A percentile compares a stretch with the other conserved stretches of the same genome.
phyloP scores from a whole-genome alignment of 2,113 vertebrate genomes.

The Notarius lentiginosus region DNA sequence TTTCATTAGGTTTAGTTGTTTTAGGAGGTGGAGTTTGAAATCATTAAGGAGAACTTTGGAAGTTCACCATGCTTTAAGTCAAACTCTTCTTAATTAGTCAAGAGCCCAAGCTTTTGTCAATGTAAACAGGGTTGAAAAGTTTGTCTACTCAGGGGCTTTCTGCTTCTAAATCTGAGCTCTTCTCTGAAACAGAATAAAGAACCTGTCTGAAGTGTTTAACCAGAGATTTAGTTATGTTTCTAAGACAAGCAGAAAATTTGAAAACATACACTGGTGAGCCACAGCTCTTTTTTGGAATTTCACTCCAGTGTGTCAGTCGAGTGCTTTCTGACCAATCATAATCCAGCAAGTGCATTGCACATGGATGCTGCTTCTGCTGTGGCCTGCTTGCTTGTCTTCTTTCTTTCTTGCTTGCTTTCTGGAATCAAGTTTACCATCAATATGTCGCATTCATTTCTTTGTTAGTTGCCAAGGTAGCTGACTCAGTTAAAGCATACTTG shows the following conservation, averaged over 20 bases:
- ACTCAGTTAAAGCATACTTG: not conserved
- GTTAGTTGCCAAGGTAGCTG: not conserved
- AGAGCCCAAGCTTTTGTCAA: conserved; percentile 20
- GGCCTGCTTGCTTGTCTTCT: not conserved
- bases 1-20: not conserved
- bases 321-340: not conserved
- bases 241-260: not conserved
- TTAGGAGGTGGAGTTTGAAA: not conserved
- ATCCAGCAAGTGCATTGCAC: conserved; percentile 12
- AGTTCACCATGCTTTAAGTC: conserved; percentile 14
- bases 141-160: conserved; percentile 11
- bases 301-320: not conserved
- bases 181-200: not conserved
- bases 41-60: conserved; percentile 22
- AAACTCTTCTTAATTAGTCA: conserved; percentile 34
- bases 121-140: conserved; percentile 19
- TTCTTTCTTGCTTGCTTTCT: conserved; percentile 7
- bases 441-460: not conserved
- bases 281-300: conserved; percentile 8
- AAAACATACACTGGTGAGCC: conserved; percentile 2
- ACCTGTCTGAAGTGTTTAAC: not conserved
- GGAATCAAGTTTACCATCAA: conserved; percentile 29
- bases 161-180: conserved; percentile 3
- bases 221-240: not conserved
- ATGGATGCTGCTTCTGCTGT: not conserved